Conservation (phyloP, 2,888 invertebrate genomes). For the Pilophorus perplexus region DNA sequence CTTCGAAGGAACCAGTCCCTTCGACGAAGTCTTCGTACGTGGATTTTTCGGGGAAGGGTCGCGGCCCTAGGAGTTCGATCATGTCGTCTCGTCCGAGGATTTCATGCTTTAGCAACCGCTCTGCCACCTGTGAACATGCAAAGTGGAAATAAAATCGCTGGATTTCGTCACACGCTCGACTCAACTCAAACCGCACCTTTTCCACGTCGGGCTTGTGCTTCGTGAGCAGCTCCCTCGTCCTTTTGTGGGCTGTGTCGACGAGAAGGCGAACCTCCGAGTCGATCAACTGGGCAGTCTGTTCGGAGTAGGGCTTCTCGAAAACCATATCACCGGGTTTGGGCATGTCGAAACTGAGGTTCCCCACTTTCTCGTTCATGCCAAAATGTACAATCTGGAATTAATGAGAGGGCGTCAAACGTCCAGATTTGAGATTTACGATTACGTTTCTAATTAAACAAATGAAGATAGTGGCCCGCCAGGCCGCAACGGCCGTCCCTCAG, state of each 20-base stretch:
- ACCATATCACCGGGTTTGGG: slow-evolving; percentile 90
- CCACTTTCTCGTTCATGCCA: slow-evolving; percentile 97
- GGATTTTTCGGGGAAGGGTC: slow-evolving; percentile 98
- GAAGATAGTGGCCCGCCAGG: no score
- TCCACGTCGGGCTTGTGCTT: slow-evolving; percentile 82
- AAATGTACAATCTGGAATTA: slow-evolving; percentile 75
- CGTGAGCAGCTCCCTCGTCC: slow-evolving; percentile 73
- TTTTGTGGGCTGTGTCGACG: slow-evolving; percentile 73
- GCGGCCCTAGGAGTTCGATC: slow-evolving; percentile 88
- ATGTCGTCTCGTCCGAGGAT: slow-evolving; percentile 94
- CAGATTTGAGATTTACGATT: no score
- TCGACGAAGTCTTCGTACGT: slow-evolving; percentile 99
- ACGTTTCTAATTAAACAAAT: no score
- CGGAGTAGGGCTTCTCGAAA: slow-evolving; percentile 95
- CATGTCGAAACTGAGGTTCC: slow-evolving; percentile 94
- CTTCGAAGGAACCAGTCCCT: slow-evolving; percentile 95
- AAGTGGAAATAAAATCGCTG: not conserved
- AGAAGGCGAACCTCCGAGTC: slow-evolving; percentile 85
- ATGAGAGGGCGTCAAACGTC: not conserved
- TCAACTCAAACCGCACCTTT: no score
- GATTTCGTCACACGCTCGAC: no score
- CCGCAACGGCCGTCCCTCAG: no score
- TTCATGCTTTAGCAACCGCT: slow-evolving; percentile 88
- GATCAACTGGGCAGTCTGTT: slow-evolving; percentile 93
- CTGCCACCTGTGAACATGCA: slow-evolving; percentile 61